Percentiles rank a stretch among this genome's conserved stretches.
Conservation (phyloP, 2,797 vertebrate genomes). For the Sebastes iracundus region DNA sequence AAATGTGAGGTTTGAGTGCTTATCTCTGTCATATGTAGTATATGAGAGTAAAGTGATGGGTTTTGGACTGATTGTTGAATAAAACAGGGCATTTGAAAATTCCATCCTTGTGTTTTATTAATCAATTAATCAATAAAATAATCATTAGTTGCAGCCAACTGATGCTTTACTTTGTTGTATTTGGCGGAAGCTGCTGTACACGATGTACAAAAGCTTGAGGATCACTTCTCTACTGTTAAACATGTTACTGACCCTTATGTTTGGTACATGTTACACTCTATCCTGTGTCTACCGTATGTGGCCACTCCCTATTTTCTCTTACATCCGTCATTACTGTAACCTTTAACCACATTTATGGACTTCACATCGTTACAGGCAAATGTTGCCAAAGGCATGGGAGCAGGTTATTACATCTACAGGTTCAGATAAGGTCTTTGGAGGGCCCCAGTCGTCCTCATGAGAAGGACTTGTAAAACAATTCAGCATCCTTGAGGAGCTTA, state of each 20-base stretch:
- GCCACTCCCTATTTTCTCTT: background rate
- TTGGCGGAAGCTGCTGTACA: background rate
- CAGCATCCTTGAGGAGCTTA: constrained; percentile 55
- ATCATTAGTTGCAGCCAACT: background rate
- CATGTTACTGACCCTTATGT: background rate
- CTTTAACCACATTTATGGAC: constrained; percentile 21
- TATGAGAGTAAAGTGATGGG: background rate
- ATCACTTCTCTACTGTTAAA: background rate
- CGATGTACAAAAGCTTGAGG: background rate
- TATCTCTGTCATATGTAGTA: background rate
- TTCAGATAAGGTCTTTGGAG: constrained; percentile 39
- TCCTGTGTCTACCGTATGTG: background rate
- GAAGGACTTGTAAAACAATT: constrained; percentile 54
- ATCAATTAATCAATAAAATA: background rate
- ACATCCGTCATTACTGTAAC: background rate
- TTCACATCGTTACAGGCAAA: background rate
- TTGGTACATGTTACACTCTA: background rate
- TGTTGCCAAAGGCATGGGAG: background rate
- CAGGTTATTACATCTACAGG: constrained; percentile 25
- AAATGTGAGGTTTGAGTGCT: background rate
- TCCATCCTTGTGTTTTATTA: background rate
- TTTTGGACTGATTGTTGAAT: background rate
- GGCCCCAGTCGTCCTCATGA: constrained; percentile 16
- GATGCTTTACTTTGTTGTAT: background rate
- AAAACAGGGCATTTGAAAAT: background rate